Evolutionary conservation across 2,113 vertebrate species (phyloP), one percentile per base, ranked within the genome.

Genomic region (Mirza zaza): DNA sequence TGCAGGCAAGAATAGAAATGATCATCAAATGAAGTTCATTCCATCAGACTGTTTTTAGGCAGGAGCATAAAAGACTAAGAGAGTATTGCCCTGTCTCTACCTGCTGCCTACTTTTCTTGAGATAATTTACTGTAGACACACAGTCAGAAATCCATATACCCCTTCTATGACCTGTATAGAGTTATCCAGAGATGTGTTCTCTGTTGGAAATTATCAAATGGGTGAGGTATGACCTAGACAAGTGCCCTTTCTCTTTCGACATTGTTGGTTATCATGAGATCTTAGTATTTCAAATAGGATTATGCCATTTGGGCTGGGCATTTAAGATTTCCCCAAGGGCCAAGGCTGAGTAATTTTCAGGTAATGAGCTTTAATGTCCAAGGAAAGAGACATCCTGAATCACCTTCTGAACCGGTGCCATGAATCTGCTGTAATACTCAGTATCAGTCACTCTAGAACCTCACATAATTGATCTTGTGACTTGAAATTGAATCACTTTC

Each of bases 261-360:
- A 5, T 55, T 75, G 77, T 57, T 95, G 13, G 52, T 83, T 77
- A 93, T 90, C 91, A 36, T 76, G 79, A 94, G 34, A 94, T 95
- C 89, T 97, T 91, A 65, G 63, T 71, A 68, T 93, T 97, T 89
- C 36, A 89, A 90, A 82, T n/a, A 88, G 68, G 68, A 91, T 94
- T 89, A 90, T 95, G 81, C 87, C 55, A 76, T 92, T 84, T 86
- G 87, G 61, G 86, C 52, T 91, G 67, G 88, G 81, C 73, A 75
- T 67, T 92, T 91, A 87, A 90, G 63, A 96, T 79, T 48, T 91
- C 96, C 90, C 86, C 93, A 59, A 67, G 90, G 94, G 71, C 85
- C 85, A 88, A 88, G 63, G 50, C 89, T 97, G 96, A 94, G 86
- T 93, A 79, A 97, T 93, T 89, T 97, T 94, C 89, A 97, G 97